Evolutionary conservation across 2,888 invertebrate genomes (phyloP).

Genomic region (Drosophila mettleri): DNA sequence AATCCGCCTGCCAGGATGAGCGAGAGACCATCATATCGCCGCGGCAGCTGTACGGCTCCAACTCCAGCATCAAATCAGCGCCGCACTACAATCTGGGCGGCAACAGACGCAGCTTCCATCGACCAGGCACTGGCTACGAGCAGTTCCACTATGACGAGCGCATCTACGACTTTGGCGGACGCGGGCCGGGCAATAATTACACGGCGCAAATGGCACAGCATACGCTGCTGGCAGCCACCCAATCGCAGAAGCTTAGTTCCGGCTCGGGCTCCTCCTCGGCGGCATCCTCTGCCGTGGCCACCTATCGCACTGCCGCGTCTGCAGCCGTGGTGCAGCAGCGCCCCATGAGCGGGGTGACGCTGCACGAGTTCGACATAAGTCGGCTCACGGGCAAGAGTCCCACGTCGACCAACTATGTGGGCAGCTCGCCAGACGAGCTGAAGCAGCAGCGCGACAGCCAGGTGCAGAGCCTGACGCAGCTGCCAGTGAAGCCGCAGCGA

Average conservation of each 20-base stretch:
- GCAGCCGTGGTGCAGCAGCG: slow-evolving; percentile 29
- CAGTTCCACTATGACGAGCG: slow-evolving; percentile 82
- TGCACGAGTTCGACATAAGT: slow-evolving; percentile 85
- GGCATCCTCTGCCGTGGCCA: slow-evolving; percentile 39
- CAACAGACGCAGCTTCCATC: slow-evolving; percentile 68
- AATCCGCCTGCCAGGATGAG: slow-evolving; percentile 78
- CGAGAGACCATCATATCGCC: slow-evolving; percentile 72
- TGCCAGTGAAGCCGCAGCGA: slow-evolving; percentile 62
- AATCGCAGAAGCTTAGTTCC: slow-evolving; percentile 69
- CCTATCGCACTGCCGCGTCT: slow-evolving; percentile 51
- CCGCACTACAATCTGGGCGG: slow-evolving; percentile 84
- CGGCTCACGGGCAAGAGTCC: slow-evolving; percentile 85
- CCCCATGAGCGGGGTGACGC: slow-evolving; percentile 63
- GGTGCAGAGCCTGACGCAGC: slow-evolving; percentile 18
- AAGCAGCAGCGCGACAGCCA: slow-evolving; percentile 39
- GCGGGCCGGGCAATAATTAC: slow-evolving; percentile 82
- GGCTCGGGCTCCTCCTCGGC: slow-evolving; percentile 77
- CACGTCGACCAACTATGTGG: slow-evolving; percentile 80
- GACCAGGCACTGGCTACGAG: slow-evolving; percentile 66
- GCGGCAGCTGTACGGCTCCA: slow-evolving; percentile 85
- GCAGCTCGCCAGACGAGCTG: slow-evolving; percentile 73
- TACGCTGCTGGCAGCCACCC: slow-evolving; percentile 33
- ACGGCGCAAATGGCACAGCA: slow-evolving; percentile 41
- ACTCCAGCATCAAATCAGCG: slow-evolving; percentile 85
- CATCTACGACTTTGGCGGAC: slow-evolving; percentile 84